These are phyloP conservation scores for Platypus cylindrus DNA, from an alignment of 2,888 invertebrate genomes.

Conservation along the genomic window DNA sequence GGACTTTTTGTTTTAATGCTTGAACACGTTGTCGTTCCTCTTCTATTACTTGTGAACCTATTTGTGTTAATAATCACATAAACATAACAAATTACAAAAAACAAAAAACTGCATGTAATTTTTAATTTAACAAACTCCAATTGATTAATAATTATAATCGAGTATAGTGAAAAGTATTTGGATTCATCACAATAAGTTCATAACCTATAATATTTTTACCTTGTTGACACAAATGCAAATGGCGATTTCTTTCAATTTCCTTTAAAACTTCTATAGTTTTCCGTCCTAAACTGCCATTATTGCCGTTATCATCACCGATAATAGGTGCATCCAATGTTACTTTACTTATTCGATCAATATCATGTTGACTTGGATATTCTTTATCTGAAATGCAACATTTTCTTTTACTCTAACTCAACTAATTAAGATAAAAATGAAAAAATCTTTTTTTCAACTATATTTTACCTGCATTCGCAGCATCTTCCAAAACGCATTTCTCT, in stretches of 20 bases:
- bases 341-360: slow-evolving; percentile 77
- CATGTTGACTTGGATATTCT: slow-evolving; percentile 61
- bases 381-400: slow-evolving; percentile 16
- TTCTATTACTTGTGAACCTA: slow-evolving; percentile 84
- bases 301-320: slow-evolving; percentile 52
- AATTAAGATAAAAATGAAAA: slow-evolving; percentile 1
- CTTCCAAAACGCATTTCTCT: slow-evolving; percentile 32
- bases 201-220: slow-evolving; percentile 44
- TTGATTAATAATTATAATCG: neutral
- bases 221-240: slow-evolving; percentile 79
- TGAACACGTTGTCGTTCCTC: slow-evolving; percentile 79
- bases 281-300: slow-evolving; percentile 56
- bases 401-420: neutral
- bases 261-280: slow-evolving; percentile 75
- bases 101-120: neutral
- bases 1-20: slow-evolving; percentile 73
- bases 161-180: no score
- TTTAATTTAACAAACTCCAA: neutral
- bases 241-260: slow-evolving; percentile 80
- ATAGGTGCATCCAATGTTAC: slow-evolving; percentile 76
- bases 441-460: neutral
- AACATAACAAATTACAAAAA: no score
- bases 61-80: no score
- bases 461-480: slow-evolving; percentile 25
- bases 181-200: no score